phyloP scores from a whole-genome alignment of 1,140 invertebrate species.

The Philotrypesis tridentata region DNA sequence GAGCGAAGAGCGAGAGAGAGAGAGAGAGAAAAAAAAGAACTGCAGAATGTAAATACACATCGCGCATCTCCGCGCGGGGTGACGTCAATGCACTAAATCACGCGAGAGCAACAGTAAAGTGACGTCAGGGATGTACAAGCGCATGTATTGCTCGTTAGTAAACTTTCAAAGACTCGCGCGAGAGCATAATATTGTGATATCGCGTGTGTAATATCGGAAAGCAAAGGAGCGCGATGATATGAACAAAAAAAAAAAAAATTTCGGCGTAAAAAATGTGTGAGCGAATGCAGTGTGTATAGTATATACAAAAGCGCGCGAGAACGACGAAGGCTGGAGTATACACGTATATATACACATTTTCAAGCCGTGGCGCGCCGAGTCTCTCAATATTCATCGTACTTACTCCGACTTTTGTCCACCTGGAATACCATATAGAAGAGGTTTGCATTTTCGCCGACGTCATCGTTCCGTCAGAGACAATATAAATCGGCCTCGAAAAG shows the following conservation, averaged over 20 bases:
- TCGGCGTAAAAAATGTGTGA: too few species aligned
- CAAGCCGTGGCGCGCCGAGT: neutral
- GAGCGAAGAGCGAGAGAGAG: neutral
- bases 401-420: neutral
- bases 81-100: conserved; percentile 36
- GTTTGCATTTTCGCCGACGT: conserved; percentile 6
- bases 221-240: too few species aligned
- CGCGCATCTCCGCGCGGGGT: neutral
- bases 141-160: neutral
- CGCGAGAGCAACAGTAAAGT: neutral
- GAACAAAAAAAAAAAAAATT: too few species aligned
- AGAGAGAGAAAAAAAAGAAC: neutral
- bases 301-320: too few species aligned
- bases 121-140: conserved; percentile 15
- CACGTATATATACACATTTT: too few species aligned
- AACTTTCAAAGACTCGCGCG: conserved; percentile 15
- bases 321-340: too few species aligned
- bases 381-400: neutral
- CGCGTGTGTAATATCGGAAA: neutral
- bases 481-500: conserved; percentile 22
- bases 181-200: neutral
- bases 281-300: too few species aligned
- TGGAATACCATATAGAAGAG: neutral
- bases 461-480: neutral
- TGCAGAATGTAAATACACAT: conserved; percentile 13